Conservation (phyloP, 2,113 vertebrate species). For the Misgurnus mizolepis region DNA sequence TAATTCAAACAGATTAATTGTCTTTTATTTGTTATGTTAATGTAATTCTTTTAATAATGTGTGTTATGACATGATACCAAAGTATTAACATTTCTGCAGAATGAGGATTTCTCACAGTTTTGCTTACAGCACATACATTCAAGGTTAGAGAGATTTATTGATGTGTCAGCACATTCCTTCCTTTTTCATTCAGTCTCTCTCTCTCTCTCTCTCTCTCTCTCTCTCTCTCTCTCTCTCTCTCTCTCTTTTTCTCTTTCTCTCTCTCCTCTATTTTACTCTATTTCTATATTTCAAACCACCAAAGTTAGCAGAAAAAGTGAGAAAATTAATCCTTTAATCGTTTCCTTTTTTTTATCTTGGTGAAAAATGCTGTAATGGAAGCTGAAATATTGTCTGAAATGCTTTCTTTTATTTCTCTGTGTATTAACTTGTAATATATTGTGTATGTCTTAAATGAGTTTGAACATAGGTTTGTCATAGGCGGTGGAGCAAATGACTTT, state of each 20-base stretch:
- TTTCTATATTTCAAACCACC: background rate
- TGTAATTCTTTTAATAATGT: background rate
- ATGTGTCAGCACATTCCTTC: slow-evolving; percentile 41
- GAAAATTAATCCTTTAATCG: background rate
- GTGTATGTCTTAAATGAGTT: no score
- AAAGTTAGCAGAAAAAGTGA: background rate
- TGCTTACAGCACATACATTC: background rate
- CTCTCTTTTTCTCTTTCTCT: no score
- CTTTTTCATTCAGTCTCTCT: background rate
- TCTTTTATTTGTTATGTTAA: background rate
- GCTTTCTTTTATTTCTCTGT: no score
- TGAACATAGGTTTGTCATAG: no score
- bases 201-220: background rate
- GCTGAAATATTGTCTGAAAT: no score
- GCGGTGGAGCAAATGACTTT: background rate
- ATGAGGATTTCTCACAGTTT: slow-evolving; percentile 21
- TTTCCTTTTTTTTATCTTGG: background rate
- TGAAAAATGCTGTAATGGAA: background rate
- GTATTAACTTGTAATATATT: no score
- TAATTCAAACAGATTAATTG: no score
- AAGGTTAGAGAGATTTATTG: background rate
- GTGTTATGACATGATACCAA: background rate
- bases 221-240: background rate
- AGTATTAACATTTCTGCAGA: slow-evolving; percentile 5
- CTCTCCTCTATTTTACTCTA: background rate